Evolutionary conservation across 2,888 invertebrate species (phyloP).

Genomic region (Cerceris ruficornis): DNA sequence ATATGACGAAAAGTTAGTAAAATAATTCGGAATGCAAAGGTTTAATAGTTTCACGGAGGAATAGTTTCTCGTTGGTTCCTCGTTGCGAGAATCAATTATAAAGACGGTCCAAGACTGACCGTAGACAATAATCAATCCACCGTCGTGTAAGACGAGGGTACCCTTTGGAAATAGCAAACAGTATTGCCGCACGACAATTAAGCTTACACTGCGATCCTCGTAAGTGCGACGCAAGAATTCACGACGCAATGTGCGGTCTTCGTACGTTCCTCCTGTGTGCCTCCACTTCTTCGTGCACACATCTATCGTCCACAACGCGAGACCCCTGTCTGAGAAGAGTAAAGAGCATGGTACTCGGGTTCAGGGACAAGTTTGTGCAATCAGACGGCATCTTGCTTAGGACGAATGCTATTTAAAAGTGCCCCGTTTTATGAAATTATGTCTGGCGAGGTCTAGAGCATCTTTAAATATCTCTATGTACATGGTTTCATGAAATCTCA

Average conservation of each 20-base stretch:
- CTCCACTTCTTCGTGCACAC: constrained; percentile 44
- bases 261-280: constrained; percentile 28
- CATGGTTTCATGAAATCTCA: too few species aligned
- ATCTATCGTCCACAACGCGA: constrained; percentile 36
- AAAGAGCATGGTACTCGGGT: constrained; percentile 43
- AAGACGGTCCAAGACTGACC: neutral
- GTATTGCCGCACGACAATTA: constrained; percentile 45
- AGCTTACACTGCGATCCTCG: constrained; percentile 39
- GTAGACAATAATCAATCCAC: neutral
- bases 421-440: too few species aligned
- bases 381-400: constrained; percentile 41
- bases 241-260: constrained; percentile 62
- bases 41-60: too few species aligned
- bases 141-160: neutral
- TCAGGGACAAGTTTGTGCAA: constrained; percentile 53
- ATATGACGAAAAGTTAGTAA: too few species aligned
- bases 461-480: too few species aligned
- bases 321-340: constrained; percentile 43
- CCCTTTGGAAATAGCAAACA: constrained; percentile 36
- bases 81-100: neutral
- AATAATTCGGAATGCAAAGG: too few species aligned
- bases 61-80: neutral
- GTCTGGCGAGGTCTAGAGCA: too few species aligned
- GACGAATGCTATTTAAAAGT: constrained; percentile 33
- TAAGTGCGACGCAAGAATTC: constrained; percentile 49